Conservation (phyloP, 2,113 vertebrate genomes). For the Rhynchomys soricoides region DNA sequence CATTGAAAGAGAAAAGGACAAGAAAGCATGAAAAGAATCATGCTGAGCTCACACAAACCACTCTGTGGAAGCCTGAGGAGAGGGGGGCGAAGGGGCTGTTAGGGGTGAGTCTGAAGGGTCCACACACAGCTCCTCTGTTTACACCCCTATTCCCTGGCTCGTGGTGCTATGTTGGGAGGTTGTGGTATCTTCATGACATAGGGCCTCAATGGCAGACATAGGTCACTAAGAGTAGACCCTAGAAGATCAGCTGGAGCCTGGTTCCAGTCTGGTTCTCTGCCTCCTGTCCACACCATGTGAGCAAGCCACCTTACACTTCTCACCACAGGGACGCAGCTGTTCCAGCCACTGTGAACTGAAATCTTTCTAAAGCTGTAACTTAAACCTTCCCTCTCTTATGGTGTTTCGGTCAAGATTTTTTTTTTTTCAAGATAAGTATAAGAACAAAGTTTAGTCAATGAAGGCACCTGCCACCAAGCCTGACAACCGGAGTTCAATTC, state of each 20-base stretch:
- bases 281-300: neutral
- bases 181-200: neutral
- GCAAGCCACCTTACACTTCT: no score
- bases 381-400: neutral
- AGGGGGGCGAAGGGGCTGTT: neutral
- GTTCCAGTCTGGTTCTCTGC: neutral
- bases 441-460: neutral
- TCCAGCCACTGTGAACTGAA: neutral
- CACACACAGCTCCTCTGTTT: neutral
- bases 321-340: neutral
- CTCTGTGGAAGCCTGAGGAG: neutral
- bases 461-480: neutral
- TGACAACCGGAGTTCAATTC: neutral
- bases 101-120: neutral
- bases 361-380: neutral
- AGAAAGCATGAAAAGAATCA: neutral
- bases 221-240: neutral
- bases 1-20: neutral
- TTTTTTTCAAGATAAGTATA: neutral
- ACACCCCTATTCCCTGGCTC: neutral
- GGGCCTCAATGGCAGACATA: neutral
- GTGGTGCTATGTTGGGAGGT: neutral
- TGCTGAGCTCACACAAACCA: accelerated
- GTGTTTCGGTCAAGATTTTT: neutral
- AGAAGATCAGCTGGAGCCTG: neutral